These are phyloP conservation scores for Hyalella azteca DNA, from an alignment of 2,888 invertebrate species.

Conservation along the genomic window DNA sequence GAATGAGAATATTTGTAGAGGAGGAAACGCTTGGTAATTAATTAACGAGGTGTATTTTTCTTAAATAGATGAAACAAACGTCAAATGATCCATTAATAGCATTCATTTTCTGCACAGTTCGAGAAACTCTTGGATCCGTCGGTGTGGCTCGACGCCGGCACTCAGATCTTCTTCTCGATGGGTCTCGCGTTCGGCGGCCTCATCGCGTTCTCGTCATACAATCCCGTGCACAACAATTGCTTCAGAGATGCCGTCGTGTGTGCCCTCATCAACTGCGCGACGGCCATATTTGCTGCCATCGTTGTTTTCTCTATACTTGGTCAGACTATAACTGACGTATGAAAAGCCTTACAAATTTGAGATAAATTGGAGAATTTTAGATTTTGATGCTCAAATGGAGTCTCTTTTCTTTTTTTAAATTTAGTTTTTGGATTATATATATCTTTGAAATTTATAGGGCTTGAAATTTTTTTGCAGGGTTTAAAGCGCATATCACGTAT, in stretches of 20 bases:
- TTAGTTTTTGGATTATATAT: no score
- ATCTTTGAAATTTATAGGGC: no score
- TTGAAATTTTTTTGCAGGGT: slow-evolving; percentile 68
- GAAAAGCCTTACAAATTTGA: no score
- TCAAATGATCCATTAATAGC: no score
- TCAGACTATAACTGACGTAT: no score
- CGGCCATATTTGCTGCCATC: slow-evolving; percentile 95
- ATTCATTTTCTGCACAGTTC: slow-evolving; percentile 70
- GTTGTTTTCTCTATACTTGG: slow-evolving; percentile 95
- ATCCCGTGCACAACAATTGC: slow-evolving; percentile 95
- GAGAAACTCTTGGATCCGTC: slow-evolving; percentile 88
- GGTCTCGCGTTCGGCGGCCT: slow-evolving; percentile 94
- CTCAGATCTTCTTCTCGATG: slow-evolving; percentile 95
- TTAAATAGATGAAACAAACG: no score
- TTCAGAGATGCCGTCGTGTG: slow-evolving; percentile 92
- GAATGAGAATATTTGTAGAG: no score
- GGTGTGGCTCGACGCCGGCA: slow-evolving; percentile 96
- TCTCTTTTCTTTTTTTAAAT: no score
- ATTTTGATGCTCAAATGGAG: no score
- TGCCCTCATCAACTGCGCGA: slow-evolving; percentile 89
- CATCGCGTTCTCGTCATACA: slow-evolving; percentile 95
- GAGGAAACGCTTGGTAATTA: no score
- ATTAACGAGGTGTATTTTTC: no score
- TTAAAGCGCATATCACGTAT: slow-evolving; percentile 85
- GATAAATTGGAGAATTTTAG: no score